Evolutionary conservation across 2,113 vertebrate species (phyloP).

Genomic region (Talpa occidentalis): DNA sequence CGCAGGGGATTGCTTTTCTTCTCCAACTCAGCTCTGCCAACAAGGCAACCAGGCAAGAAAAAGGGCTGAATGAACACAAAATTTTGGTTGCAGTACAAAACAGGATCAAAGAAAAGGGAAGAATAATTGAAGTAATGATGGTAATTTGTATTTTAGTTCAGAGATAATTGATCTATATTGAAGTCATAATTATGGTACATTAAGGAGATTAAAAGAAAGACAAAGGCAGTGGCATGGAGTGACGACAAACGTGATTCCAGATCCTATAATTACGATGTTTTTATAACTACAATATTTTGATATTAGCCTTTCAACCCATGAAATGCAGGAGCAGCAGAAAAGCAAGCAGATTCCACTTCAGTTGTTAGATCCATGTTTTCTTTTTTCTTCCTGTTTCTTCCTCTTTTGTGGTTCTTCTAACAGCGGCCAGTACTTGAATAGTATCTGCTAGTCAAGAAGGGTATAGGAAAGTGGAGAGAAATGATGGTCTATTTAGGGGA

Average conservation of each 20-base stretch:
- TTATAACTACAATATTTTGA: constrained; percentile 85
- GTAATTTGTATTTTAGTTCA: constrained; percentile 86
- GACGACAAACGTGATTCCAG: constrained; percentile 72
- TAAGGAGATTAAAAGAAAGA: constrained; percentile 83
- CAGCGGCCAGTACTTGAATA: constrained; percentile 39
- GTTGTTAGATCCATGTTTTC: constrained; percentile 34
- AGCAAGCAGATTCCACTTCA: constrained; percentile 45
- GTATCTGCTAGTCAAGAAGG: neutral
- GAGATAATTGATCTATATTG: constrained; percentile 85
- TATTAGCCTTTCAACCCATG: constrained; percentile 81
- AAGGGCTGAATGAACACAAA: constrained; percentile 51
- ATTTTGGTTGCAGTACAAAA: constrained; percentile 73
- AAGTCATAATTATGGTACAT: constrained; percentile 84
- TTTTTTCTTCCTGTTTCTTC: neutral
- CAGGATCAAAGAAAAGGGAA: constrained; percentile 81
- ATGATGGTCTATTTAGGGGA: neutral
- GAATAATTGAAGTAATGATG: constrained; percentile 84
- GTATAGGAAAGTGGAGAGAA: neutral
- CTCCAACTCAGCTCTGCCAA: constrained; percentile 59
- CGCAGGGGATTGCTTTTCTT: constrained; percentile 75
- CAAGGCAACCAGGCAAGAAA: constrained; percentile 54
- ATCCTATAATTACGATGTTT: constrained; percentile 83
- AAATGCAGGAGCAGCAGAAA: constrained; percentile 67
- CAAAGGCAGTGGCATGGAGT: constrained; percentile 79
- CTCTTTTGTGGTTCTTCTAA: neutral